Percentiles rank a stretch among this genome's conserved stretches.
Conservation (phyloP, 1,140 invertebrate genomes). For the Venturia canescens region DNA sequence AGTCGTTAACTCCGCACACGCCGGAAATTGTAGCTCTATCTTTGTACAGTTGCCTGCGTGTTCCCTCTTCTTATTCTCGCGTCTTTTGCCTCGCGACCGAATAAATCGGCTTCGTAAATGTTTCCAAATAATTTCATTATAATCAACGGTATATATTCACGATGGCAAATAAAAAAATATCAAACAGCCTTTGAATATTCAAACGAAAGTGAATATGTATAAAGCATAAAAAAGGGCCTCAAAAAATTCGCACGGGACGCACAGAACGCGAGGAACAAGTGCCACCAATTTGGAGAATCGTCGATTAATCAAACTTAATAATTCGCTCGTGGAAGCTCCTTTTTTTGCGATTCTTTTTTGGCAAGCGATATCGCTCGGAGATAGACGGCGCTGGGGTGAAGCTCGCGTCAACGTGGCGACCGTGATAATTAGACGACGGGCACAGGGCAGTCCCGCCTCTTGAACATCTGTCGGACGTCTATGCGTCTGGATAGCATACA, state of each 20-base stretch:
- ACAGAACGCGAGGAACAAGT: background rate
- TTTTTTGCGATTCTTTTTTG: constrained; percentile 8
- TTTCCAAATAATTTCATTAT: background rate
- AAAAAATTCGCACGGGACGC: background rate
- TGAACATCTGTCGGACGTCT: constrained; percentile 22
- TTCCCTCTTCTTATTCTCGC: constrained; percentile 50
- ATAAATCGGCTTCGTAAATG: background rate
- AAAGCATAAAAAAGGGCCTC: background rate
- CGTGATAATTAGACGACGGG: constrained; percentile 24
- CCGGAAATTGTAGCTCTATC: constrained; percentile 74
- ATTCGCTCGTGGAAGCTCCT: background rate
- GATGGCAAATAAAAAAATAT: no score
- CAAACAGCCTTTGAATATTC: background rate
- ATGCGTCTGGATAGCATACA: constrained; percentile 7
- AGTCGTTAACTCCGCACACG: constrained; percentile 74
- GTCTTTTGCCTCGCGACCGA: background rate
- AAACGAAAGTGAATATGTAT: background rate
- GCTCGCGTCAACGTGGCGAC: constrained; percentile 22
- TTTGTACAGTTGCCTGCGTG: constrained; percentile 66
- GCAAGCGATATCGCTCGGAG: background rate
- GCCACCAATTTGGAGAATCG: constrained; percentile 14
- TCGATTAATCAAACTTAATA: constrained; percentile 26
- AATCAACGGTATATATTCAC: no score
- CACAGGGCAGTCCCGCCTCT: constrained; percentile 13
- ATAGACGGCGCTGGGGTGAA: background rate